Percentiles rank a stretch among this genome's conserved stretches.
These are phyloP conservation scores for Antrozous pallidus DNA, from an alignment of 2,797 vertebrate genomes.

Conservation along the genomic window DNA sequence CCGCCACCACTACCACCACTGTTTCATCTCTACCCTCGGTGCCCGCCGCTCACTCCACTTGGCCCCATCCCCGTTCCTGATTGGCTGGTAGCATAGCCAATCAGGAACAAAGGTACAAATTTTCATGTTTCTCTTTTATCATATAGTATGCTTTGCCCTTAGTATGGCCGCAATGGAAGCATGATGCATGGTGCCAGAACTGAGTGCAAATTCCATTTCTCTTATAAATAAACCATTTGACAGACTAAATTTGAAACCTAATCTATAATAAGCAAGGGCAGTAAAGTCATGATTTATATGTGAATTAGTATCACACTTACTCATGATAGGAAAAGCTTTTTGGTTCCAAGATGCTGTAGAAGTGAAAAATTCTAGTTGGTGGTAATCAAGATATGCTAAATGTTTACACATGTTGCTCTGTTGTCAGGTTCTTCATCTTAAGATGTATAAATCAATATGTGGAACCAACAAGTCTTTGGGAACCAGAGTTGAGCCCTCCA, in stretches of 20 bases:
- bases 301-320: background rate
- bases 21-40: too few species aligned
- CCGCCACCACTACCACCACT: too few species aligned
- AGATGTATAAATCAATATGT: constrained; percentile 13
- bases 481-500: background rate
- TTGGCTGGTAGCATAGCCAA: too few species aligned
- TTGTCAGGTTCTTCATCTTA: background rate
- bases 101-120: too few species aligned
- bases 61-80: too few species aligned
- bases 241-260: background rate
- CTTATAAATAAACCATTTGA: background rate
- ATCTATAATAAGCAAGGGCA: background rate
- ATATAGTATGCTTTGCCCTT: background rate
- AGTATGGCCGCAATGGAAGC: background rate
- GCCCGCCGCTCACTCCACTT: too few species aligned
- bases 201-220: background rate
- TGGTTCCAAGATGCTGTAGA: background rate
- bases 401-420: background rate
- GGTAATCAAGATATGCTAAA: background rate
- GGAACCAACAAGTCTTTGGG: background rate
- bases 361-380: background rate
- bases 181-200: background rate
- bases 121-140: too few species aligned
- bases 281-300: background rate
- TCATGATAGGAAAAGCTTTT: background rate